Evolutionary conservation across 2,888 invertebrate genomes (phyloP), one percentile per base, ranked within the genome.

Genomic region (Drosophila colorata): DNA sequence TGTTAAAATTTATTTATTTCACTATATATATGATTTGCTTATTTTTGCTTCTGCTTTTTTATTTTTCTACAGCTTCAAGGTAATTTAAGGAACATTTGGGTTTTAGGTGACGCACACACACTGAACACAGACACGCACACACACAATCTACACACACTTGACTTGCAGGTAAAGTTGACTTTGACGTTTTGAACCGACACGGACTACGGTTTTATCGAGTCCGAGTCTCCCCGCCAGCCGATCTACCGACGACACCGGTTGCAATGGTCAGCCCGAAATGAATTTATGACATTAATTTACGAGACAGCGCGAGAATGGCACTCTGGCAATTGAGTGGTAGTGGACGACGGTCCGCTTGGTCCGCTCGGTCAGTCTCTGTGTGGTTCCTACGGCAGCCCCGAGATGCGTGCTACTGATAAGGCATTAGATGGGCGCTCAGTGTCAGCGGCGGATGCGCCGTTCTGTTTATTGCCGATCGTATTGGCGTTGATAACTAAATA

Each of bases 271-370:
- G 56, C 69, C 77, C 71, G 53, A 87, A 88, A 87, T 90, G 88
- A 90, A 89, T 90, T 89, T 89, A 90, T 90, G 89, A 88, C 87
- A 84, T 88, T 89, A 74, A 88, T 90, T 89, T 89, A 89, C 81
- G 88, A 78, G 80, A 80, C 87, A 78, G 74, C 76, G 77, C 76
- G 72, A 73, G 78, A 84, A 84, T 74, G 74, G 74, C 70, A 86
- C 82, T 77, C 70, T 69, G 71, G 66, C 66, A 84, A 87, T 84
- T 79, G 78, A 82, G 80, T 80, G 73, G 82, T 85, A 67, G 57
- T 18, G 18, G 37, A 31, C 41, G 53, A 64, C 55, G 60, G 55
- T 66, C 57, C 58, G 40, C 52, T 53, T 53, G 43, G 63, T 41
- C 56, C 23, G 20, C 53, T 52, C 44, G 63, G 48, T 49, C 61